Conservation (phyloP, 2,888 invertebrate species). For the Dione vanillae region DNA sequence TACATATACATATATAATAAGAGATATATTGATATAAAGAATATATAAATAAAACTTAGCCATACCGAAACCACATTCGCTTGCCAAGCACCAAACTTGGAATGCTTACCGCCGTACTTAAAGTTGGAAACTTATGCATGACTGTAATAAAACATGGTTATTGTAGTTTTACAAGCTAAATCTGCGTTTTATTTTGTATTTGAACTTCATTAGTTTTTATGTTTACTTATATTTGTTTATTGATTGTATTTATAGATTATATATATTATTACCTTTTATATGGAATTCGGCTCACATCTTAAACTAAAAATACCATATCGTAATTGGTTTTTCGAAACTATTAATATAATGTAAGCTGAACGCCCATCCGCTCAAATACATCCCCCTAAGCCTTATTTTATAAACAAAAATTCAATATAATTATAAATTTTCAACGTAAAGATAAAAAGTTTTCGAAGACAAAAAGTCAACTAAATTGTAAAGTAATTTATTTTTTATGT, state of each 20-base stretch:
- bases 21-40: background rate
- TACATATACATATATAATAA: background rate
- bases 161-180: constrained; percentile 57
- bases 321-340: no score
- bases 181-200: constrained; percentile 52
- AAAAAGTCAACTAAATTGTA: no score
- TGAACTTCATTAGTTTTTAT: constrained; percentile 3
- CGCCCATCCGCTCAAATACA: no score
- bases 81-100: constrained; percentile 40
- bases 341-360: no score
- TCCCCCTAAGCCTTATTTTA: no score
- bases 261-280: no score
- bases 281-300: no score
- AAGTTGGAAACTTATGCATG: constrained; percentile 55
- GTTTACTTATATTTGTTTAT: background rate
- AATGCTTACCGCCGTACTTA: constrained; percentile 45
- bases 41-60: constrained; percentile 19
- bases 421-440: no score
- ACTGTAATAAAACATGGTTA: constrained; percentile 59
- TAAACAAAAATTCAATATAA: no score
- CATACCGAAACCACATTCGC: constrained; percentile 33
- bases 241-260: background rate
- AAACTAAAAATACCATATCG: no score
- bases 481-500: no score
- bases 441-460: no score